Evolutionary conservation across 2,888 invertebrate genomes (phyloP), one percentile per base, ranked within the genome.

Genomic region (Rotaria socialis): DNA sequence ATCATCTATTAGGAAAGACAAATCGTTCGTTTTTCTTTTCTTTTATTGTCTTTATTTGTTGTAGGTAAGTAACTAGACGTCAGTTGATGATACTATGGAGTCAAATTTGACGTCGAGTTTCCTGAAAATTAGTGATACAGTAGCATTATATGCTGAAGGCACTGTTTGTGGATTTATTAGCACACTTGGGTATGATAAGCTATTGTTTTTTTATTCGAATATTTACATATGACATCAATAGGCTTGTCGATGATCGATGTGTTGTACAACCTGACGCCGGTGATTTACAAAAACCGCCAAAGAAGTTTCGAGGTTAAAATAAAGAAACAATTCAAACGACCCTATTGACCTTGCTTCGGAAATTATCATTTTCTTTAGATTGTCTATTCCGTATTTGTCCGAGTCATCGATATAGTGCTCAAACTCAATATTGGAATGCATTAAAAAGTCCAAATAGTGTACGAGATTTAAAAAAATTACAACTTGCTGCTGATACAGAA

Each of bases 221-320:
- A 22, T 55, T 7, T 22, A 22, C 6, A 55, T 55, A 6, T 87
- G 5, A 27, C n/a, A 85, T 89, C 92, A 92, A 84, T 92, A 98
- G 98, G 89, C 93, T 99, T 92, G 99, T 99, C 89, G 99, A 99
- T 93, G 98, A 99, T 93, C 94, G 99, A 91, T 96, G 96, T 90
- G 97, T 99, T 87, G 97, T 99, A 55, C 96, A 96, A 91, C 97
- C 98, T 27, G 95, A 96, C 91, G 96, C 96, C 88, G 99, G 98
- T 86, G 96, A 97, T 92, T 93, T 97, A 89, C 94, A 94, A 89
- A 95, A 94, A 92, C 98, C 98, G 87, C 99, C 99, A 86, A 97
- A 97, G 92, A 99, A 99, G 92, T 99, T 98, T 93, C 93, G 98
- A 93, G 97, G 97, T 96, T 56, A 86, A 52, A 0, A 85, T 47